A percentile compares a stretch with the other conserved stretches of the same genome.
phyloP scores from a whole-genome alignment of 1,140 invertebrate genomes.

The Ectropis grisescens region DNA sequence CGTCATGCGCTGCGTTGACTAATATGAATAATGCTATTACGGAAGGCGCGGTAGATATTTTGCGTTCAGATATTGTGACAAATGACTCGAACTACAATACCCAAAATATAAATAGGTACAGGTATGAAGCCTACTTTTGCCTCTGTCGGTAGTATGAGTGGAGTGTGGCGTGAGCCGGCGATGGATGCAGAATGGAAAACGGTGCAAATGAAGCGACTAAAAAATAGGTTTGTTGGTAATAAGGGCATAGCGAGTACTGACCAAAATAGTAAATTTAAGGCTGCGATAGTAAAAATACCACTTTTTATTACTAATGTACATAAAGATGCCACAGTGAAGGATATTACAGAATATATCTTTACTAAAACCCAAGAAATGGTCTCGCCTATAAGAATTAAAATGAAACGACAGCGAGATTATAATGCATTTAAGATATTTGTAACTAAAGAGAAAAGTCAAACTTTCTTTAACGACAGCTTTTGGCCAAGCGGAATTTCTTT shows the following conservation, averaged over 20 bases:
- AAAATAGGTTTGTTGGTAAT: conserved; percentile 1
- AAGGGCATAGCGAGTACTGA: not conserved
- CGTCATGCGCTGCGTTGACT: no score
- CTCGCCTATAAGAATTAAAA: conserved; percentile 12
- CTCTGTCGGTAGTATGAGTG: no score
- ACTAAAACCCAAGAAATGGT: conserved; percentile 15
- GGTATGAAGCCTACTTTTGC: no score
- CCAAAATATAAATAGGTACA: no score
- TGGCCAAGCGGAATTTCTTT: conserved; percentile 15
- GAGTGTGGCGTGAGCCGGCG: no score
- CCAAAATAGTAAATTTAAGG: conserved; percentile 12
- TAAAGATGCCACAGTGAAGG: conserved; percentile 8
- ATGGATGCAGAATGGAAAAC: not conserved
- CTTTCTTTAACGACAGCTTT: conserved; percentile 12
- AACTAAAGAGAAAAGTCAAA: conserved; percentile 8
- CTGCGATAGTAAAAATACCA: conserved; percentile 11
- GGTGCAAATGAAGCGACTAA: not conserved
- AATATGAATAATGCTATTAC: no score
- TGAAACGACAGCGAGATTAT: conserved; percentile 13
- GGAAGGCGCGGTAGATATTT: no score
- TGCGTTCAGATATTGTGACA: no score
- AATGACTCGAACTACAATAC: no score
- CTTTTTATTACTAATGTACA: conserved; percentile 21
- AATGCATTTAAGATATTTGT: conserved; percentile 16
- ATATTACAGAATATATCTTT: conserved; percentile 14